phyloP scores from a whole-genome alignment of 2,888 invertebrate species.

The Listrodromus nycthemerus region DNA sequence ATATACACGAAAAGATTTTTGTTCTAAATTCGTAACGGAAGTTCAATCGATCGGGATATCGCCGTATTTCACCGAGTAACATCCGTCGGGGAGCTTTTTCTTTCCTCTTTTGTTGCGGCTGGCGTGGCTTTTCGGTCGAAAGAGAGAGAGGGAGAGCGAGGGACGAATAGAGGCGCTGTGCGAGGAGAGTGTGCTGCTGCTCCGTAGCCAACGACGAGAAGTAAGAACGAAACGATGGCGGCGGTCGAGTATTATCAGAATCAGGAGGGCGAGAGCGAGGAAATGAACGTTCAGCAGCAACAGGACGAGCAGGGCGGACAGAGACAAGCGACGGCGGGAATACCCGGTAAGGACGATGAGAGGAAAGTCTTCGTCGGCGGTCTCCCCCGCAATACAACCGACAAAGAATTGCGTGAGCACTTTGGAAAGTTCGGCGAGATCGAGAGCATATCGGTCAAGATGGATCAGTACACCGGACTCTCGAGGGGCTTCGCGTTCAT shows the following conservation, averaged over 20 bases:
- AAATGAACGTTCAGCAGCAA: constrained; percentile 71
- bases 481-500: constrained; percentile 89
- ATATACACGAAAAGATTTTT: constrained; percentile 9
- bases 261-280: constrained; percentile 75
- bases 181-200: constrained; percentile 37
- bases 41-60: not conserved
- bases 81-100: not conserved
- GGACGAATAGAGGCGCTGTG: not conserved
- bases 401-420: constrained; percentile 87
- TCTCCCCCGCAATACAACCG: constrained; percentile 87
- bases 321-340: constrained; percentile 82
- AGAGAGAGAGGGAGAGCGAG: constrained; percentile 43
- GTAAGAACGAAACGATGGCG: constrained; percentile 78
- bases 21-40: constrained; percentile 36
- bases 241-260: constrained; percentile 81
- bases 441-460: constrained; percentile 87
- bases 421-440: constrained; percentile 88
- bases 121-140: constrained; percentile 11
- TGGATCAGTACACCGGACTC: constrained; percentile 87
- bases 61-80: not conserved
- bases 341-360: constrained; percentile 85
- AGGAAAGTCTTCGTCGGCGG: constrained; percentile 89
- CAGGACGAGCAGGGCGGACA: constrained; percentile 72
- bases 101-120: not conserved
- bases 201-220: constrained; percentile 60